Conservation (phyloP, 53 echinoderm and acorn worm genomes). For the Holothuria leucospilota region DNA sequence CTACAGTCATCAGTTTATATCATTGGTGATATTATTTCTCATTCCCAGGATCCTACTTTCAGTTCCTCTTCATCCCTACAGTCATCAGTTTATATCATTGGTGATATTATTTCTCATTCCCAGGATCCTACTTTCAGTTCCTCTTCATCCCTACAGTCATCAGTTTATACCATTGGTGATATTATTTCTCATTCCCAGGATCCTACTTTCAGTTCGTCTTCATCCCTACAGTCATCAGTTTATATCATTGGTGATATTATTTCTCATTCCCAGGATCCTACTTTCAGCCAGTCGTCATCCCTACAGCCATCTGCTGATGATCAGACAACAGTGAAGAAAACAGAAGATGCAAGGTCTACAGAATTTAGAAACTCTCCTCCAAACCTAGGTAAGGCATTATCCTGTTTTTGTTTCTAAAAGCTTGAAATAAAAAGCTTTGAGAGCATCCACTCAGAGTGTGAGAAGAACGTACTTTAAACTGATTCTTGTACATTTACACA, state of each 20-base stretch:
- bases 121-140: conserved; percentile 29
- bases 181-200: background rate
- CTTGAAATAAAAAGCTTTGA: too few relatives aligned
- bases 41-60: too few relatives aligned
- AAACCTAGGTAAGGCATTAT: background rate
- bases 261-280: conserved; percentile 6
- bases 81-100: background rate
- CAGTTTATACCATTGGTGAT: background rate
- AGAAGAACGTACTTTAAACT: too few relatives aligned
- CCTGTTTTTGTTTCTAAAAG: background rate
- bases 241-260: background rate
- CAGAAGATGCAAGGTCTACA: conserved; percentile 6
- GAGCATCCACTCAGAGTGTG: too few relatives aligned
- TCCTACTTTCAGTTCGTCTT: conserved; percentile 1
- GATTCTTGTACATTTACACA: too few relatives aligned
- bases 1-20: background rate
- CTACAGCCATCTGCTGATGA: conserved; percentile 15
- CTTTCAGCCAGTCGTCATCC: conserved; percentile 1
- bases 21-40: background rate
- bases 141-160: conserved; percentile 1
- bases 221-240: background rate
- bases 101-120: background rate
- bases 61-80: background rate
- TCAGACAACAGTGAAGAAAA: background rate
- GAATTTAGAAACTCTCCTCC: conserved; percentile 29